phyloP scores from a whole-genome alignment of 2,113 vertebrate genomes.

The Phoenicopterus ruber region DNA sequence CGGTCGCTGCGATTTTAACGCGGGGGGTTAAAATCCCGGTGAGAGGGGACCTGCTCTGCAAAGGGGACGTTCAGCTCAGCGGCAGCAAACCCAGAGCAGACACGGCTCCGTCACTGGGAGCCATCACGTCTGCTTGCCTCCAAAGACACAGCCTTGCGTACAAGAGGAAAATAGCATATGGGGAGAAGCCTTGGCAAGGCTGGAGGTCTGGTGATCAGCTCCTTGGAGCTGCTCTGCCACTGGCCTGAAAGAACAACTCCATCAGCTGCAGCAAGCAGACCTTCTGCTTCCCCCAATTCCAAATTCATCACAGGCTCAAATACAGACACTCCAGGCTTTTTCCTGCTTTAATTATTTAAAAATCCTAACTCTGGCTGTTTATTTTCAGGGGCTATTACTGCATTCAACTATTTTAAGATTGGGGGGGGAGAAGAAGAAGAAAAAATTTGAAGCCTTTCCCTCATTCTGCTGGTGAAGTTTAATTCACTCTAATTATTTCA shows the following conservation, averaged over 20 bases:
- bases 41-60: background rate
- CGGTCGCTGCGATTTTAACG: accelerated
- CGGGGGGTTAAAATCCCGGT: accelerated
- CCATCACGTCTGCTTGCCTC: background rate
- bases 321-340: background rate
- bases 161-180: background rate
- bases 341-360: conserved; percentile 60
- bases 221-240: background rate
- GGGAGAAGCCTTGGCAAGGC: background rate
- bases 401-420: conserved; percentile 16
- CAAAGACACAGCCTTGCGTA: background rate
- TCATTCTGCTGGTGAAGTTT: conserved; percentile 67
- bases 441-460: conserved; percentile 54
- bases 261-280: background rate
- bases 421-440: background rate
- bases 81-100: background rate
- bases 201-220: background rate
- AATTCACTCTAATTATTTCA: conserved; percentile 81
- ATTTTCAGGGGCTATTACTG: conserved; percentile 7
- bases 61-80: background rate
- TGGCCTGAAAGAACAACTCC: conserved; percentile 35
- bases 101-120: background rate
- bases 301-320: background rate
- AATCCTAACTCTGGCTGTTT: conserved; percentile 12
- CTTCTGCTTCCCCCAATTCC: background rate